These are phyloP conservation scores for Tyrannus savana DNA, from an alignment of 2,113 vertebrate species.

Conservation along the genomic window DNA sequence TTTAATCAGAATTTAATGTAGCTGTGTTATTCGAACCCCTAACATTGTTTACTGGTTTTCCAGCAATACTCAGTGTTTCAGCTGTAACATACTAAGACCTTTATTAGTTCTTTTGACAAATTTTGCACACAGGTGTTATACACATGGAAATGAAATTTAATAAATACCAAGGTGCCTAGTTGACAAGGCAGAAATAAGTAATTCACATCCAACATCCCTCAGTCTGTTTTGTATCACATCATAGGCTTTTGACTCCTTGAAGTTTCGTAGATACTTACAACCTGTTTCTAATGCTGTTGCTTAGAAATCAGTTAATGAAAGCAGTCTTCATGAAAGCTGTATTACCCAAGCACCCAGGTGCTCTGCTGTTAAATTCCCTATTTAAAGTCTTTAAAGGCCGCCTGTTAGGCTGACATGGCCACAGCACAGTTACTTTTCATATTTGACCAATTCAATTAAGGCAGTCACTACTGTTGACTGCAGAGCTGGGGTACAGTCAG, in stretches of 20 bases:
- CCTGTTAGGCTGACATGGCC: not conserved
- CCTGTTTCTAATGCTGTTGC: conserved; percentile 37
- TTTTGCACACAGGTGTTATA: not conserved
- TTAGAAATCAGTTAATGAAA: conserved; percentile 33
- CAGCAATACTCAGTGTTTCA: not conserved
- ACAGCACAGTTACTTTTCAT: not conserved
- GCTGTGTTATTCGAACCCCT: not conserved
- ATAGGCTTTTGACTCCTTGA: not conserved
- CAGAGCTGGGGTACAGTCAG: not conserved
- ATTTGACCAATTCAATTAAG: not conserved
- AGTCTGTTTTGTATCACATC: not conserved
- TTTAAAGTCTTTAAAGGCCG: conserved; percentile 31
- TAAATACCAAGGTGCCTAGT: conserved; percentile 28
- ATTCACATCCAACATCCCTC: conserved; percentile 10
- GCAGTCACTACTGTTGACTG: not conserved
- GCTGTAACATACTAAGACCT: not conserved
- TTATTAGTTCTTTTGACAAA: not conserved
- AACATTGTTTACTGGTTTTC: not conserved
- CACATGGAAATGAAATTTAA: conserved; percentile 20
- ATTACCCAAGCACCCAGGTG: not conserved
- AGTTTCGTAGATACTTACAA: conserved; percentile 33
- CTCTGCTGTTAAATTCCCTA: conserved; percentile 23
- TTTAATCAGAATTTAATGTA: not conserved
- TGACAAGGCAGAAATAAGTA: conserved; percentile 49
- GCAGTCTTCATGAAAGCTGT: not conserved